Conservation (phyloP, 2,888 invertebrate genomes). For the Stramonita haemastoma region DNA sequence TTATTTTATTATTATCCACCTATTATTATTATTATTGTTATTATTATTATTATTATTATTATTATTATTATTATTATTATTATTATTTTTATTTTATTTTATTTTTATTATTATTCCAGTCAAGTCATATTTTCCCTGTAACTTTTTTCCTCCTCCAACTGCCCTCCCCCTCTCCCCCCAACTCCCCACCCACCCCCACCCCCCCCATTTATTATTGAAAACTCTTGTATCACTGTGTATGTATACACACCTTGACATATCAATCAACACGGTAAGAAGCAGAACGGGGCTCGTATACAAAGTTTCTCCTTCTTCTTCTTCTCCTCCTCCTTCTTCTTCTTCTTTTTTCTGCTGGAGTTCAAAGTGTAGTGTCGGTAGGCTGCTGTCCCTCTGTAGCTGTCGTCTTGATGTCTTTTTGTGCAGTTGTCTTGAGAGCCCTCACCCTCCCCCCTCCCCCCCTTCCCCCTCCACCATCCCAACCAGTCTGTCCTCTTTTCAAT, state of each 20-base stretch:
- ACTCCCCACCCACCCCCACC: no score
- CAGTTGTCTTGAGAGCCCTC: background rate
- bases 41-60: no score
- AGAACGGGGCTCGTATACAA: constrained; percentile 4
- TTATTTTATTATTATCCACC: background rate
- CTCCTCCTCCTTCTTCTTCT: background rate
- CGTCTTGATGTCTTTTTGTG: constrained; percentile 6
- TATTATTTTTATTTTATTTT: background rate
- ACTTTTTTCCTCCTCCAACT: no score
- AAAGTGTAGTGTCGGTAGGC: background rate
- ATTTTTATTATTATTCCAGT: background rate
- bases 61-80: no score
- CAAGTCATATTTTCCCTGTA: no score
- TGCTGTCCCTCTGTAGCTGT: background rate
- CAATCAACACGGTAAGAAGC: background rate
- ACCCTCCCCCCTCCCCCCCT: background rate
- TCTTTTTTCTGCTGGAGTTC: background rate
- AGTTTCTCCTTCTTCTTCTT: background rate
- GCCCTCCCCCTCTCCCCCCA: no score
- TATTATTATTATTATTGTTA: background rate
- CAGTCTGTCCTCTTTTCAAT: background rate
- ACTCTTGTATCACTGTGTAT: background rate
- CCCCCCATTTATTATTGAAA: no score
- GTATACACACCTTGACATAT: background rate
- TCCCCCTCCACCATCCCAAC: no score